Percentiles rank a stretch among this genome's conserved stretches.
These are phyloP conservation scores for Onychorhynchus coronatus DNA, from an alignment of 2,113 vertebrate genomes.

Conservation along the genomic window DNA sequence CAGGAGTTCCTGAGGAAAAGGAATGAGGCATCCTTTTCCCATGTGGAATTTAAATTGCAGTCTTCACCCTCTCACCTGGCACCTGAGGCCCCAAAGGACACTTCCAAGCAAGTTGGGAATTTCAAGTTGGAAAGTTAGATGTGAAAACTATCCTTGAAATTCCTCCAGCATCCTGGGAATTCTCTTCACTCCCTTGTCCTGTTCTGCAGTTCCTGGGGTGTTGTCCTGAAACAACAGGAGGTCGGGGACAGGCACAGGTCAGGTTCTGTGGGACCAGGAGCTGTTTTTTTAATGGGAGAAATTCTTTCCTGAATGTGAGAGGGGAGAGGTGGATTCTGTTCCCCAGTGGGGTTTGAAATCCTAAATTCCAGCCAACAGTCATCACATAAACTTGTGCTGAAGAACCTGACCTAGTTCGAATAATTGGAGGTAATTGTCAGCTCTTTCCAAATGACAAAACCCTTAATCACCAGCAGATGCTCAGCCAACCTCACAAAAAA, in stretches of 20 bases:
- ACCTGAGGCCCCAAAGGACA: not conserved
- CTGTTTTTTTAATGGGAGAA: not conserved
- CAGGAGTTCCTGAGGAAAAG: not conserved
- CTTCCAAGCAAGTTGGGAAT: not conserved
- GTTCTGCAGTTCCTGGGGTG: not conserved
- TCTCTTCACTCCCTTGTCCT: not conserved
- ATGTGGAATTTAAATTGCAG: not conserved
- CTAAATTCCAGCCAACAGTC: not conserved
- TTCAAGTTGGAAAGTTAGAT: not conserved
- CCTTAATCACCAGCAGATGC: constrained; percentile 59
- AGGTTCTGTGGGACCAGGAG: not conserved
- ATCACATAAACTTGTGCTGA: constrained; percentile 12
- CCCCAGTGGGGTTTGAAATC: not conserved
- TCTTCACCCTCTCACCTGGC: not conserved
- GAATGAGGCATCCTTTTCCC: not conserved
- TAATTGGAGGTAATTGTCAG: constrained; percentile 50
- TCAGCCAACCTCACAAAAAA: not conserved
- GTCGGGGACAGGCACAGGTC: not conserved
- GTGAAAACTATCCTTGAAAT: not conserved
- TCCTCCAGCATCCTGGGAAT: not conserved
- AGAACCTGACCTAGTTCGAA: constrained; percentile 50
- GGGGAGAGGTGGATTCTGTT: not conserved
- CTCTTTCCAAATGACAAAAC: constrained; percentile 48
- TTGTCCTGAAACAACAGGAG: not conserved
- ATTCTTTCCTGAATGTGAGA: not conserved